A percentile compares a stretch with the other conserved stretches of the same genome.
phyloP scores from a whole-genome alignment of 2,113 vertebrate species.

The Cyprinus carpio region DNA sequence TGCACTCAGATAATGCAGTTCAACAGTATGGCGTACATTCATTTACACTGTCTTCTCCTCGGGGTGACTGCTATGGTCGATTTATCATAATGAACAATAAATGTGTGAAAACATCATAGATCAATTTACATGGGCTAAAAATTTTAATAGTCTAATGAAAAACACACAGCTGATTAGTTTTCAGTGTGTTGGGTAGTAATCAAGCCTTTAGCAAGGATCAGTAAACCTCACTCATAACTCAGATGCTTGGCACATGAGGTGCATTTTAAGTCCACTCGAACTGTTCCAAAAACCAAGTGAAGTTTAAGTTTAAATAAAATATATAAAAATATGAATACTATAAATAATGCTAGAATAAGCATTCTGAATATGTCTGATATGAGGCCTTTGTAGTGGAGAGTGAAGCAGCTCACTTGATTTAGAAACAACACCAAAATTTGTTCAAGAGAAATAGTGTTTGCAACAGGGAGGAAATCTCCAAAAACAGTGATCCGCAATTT shows the following conservation, averaged over 20 bases:
- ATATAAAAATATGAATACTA: no score
- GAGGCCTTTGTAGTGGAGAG: not conserved
- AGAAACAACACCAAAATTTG: not conserved
- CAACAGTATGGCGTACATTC: not conserved
- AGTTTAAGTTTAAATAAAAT: not conserved
- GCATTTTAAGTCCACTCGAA: conserved; percentile 35
- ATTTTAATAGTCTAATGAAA: not conserved
- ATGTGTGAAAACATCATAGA: conserved; percentile 5
- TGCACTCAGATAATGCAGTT: no score
- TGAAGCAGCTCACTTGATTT: not conserved
- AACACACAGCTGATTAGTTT: conserved; percentile 25
- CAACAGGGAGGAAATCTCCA: conserved; percentile 5
- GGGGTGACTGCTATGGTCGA: not conserved
- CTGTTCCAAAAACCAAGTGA: not conserved
- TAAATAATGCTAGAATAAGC: no score
- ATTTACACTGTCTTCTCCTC: not conserved
- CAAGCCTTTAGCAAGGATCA: conserved; percentile 23
- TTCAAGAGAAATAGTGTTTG: conserved; percentile 14
- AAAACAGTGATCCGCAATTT: conserved; percentile 38
- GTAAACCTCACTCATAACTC: conserved; percentile 36
- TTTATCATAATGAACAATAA: not conserved
- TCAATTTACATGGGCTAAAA: not conserved
- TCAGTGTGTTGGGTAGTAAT: conserved; percentile 19
- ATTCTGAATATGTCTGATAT: no score
- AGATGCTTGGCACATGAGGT: conserved; percentile 40